Percentiles rank a stretch among this genome's conserved stretches.
These are phyloP conservation scores for Indicator indicator DNA, from an alignment of 2,113 vertebrate genomes.

Conservation along the genomic window DNA sequence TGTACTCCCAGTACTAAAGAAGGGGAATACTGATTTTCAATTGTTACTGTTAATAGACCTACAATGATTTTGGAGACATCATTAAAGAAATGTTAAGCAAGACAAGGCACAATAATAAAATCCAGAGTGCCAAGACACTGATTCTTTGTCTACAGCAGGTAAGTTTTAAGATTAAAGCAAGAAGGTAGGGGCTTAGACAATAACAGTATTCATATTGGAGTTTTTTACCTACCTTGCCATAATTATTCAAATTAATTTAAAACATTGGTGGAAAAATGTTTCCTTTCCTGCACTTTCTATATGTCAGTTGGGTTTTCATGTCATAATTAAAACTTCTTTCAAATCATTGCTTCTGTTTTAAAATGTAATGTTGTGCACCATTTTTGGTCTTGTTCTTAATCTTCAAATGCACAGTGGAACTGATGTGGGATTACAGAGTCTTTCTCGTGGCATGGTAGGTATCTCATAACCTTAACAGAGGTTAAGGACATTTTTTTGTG, in stretches of 20 bases:
- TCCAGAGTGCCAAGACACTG: constrained; percentile 83
- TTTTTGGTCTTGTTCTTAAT: neutral
- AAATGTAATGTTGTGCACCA: accelerated
- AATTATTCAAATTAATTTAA: neutral
- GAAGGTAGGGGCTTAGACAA: neutral
- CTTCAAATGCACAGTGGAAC: neutral
- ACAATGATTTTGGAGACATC: constrained; percentile 90
- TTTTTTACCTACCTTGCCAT: neutral
- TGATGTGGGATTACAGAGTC: neutral
- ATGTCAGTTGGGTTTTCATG: neutral
- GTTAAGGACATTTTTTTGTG: neutral
- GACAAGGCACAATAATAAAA: constrained; percentile 84
- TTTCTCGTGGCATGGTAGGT: neutral
- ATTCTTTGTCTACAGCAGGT: constrained; percentile 90
- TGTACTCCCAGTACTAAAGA: neutral
- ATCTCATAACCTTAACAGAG: neutral
- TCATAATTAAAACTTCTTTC: neutral
- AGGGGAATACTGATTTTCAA: neutral
- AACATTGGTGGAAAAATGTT: neutral
- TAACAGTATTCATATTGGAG: neutral
- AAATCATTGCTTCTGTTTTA: neutral
- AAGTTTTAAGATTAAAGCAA: constrained; percentile 62
- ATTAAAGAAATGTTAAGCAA: constrained; percentile 87
- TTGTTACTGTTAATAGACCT: constrained; percentile 73
- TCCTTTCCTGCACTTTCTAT: neutral